Evolutionary conservation across 2,888 invertebrate species (phyloP).

Genomic region (Congeria kusceri): DNA sequence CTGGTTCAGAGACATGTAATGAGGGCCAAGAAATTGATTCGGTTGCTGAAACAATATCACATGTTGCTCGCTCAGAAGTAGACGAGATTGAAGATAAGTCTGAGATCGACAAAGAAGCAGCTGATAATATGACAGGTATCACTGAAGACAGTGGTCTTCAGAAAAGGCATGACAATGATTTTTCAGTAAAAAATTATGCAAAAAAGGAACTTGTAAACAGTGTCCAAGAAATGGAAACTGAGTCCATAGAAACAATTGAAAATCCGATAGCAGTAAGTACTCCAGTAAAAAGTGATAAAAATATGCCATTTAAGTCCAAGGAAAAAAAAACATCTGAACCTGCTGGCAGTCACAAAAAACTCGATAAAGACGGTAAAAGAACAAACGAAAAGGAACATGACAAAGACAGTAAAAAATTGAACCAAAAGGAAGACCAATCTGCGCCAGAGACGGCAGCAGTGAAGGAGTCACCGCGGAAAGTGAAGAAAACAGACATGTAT

Average conservation of each 20-base stretch:
- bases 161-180: neutral
- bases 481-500: slow-evolving; percentile 72
- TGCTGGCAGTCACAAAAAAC: neutral
- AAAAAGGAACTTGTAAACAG: neutral
- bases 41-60: neutral
- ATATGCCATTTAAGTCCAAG: slow-evolving; percentile 25
- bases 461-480: slow-evolving; percentile 29
- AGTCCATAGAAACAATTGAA: neutral
- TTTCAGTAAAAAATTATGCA: neutral
- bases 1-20: neutral
- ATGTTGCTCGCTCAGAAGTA: neutral
- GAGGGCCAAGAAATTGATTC: neutral
- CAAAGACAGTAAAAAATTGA: too few species aligned
- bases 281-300: slow-evolving; percentile 4
- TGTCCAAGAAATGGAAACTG: neutral
- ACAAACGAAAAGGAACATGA: too few species aligned
- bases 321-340: slow-evolving; percentile 7
- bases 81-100: neutral
- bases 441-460: slow-evolving; percentile 4
- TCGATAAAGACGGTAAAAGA: neutral
- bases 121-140: neutral
- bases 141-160: neutral
- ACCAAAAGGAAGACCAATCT: too few species aligned
- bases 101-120: neutral
- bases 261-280: slow-evolving; percentile 5